Conservation (phyloP, 1,140 invertebrate genomes). For the Wiebesia pumilae region DNA sequence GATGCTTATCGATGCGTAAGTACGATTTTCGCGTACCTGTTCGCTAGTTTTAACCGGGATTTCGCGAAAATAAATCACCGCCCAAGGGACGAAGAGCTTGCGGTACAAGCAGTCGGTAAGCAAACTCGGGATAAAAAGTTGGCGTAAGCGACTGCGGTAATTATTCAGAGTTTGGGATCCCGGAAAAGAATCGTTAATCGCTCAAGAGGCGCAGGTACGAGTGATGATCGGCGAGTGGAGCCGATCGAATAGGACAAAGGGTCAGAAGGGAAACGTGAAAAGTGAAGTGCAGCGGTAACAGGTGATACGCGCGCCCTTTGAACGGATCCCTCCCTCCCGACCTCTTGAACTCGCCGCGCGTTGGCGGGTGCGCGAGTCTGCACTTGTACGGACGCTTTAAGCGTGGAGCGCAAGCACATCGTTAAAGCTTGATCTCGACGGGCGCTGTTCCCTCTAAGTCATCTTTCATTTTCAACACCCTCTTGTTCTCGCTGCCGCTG, state of each 20-base stretch:
- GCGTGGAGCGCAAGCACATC: not conserved
- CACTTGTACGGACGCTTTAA: not conserved
- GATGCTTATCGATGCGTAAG: not conserved
- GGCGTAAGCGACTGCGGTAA: no score
- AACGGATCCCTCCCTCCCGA: conserved; percentile 24
- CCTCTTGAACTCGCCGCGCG: not conserved
- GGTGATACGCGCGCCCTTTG: conserved; percentile 44
- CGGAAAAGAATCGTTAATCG: no score
- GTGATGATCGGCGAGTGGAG: no score
- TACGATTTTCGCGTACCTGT: no score
- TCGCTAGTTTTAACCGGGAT: no score
- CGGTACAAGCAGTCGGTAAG: no score
- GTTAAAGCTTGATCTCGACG: conserved; percentile 18
- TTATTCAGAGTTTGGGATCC: no score
- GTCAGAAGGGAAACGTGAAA: not conserved
- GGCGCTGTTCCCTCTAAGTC: not conserved
- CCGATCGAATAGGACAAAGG: no score
- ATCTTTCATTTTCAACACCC: conserved; percentile 1
- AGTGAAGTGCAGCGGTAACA: conserved; percentile 36
- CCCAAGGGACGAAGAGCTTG: no score
- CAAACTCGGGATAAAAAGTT: no score
- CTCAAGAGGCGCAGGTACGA: no score
- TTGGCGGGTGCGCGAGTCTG: not conserved
- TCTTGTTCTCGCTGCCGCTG: not conserved
- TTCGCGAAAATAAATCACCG: no score